Base-by-base conservation (phyloP, 2,113 vertebrate species). In the Entomyzon cyanotis region DNA sequence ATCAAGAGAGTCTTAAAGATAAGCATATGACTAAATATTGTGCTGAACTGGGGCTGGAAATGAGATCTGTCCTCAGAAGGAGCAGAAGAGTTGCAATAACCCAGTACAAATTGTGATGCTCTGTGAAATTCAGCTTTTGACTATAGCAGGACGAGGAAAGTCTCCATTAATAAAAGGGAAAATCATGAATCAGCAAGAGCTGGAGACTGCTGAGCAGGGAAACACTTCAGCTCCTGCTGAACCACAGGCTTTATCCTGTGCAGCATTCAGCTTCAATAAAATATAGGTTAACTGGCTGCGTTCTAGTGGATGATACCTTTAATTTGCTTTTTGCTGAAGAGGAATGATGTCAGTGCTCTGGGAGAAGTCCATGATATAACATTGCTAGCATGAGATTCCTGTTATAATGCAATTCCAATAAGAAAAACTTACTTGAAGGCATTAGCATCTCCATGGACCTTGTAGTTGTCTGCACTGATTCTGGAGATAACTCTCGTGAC, bases 401-500 rank as follows among this genome's bases (percentile, higher is more conserved):
- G 24, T 17, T 22, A 6, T 1, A 15, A n/a, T 7, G 11, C 3
- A 42, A 49, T 28, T 63, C 10, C 37, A 91, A 31, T 15, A 4
- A 55, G 25, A 53, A 80, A 10, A 31, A 87, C 99, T 99, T 95
- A 99, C 99, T 99, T 99, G 97, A 99, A 98, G 75, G 99, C 98
- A 30, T 98, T 99, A 19, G 99, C 98, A 62, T 99, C 99, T 60
- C 99, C 98, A 0, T 99, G 99, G 39, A 99, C 97, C 95, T 99
- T 99, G 80, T 99, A 99, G 97, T 98, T 99, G 93, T 99, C 99
- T 3, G 99, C 98, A 7, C 99, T 99, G 97, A 99, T 99, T 80
- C 99, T 98, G 37, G 99, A 99, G 90, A 99, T 99, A 90, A 99
- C 99, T 89, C 99, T 98, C 2, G 99, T 99, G 73, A 99, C 99